Evolutionary conservation across 2,888 invertebrate genomes (phyloP), one percentile per base, ranked within the genome.

Genomic region (Cephus runcator): DNA sequence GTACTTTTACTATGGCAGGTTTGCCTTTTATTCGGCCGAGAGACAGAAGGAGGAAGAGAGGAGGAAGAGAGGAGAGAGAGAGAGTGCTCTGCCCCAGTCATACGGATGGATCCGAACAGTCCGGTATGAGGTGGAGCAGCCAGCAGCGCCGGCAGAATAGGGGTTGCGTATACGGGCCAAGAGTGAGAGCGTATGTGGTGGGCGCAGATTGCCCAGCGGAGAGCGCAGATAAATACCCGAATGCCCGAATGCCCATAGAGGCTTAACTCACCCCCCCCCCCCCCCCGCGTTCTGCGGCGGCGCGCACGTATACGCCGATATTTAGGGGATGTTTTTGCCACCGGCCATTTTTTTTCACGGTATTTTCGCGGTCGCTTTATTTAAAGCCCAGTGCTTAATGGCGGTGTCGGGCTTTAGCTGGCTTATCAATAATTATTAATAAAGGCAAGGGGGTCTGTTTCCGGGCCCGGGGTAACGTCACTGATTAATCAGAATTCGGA

Each of bases 191-290:
- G 40, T 40, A 40, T 40, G 40, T 40, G 40, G 40, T 40, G 40
- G 40, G 40, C 40, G 40, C 40, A 40, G 40, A 40, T 40, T 40
- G 40, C 40, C 40, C 40, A 40, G 40, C 40, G 40, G 75, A 73
- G 83, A 81, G 81, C 68, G 77, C 78, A 83, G 82, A 83, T 86
- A 85, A 86, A 85, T 83, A 84, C 82, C 79, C 81, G 83, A 85
- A 85, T 84, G 82, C 83, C 81, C 83, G 83, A 85, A 85, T 84
- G 82, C 83, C 81, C 83, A 81, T 78, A 80, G 81, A 82, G 83
- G 83, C 84, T 83, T 80, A 83, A 84, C 83, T 81, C 85, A 77
- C 81, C 69, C 74, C 35, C 75, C 68, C 73, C 34, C 85, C 73
- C 81, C 69, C 74, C 75, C 69, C 78, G 71, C 73, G 35, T 75